Evolutionary conservation across 2,797 vertebrate genomes (phyloP), one percentile per base, ranked within the genome.

Genomic region (Prunella strophiata): DNA sequence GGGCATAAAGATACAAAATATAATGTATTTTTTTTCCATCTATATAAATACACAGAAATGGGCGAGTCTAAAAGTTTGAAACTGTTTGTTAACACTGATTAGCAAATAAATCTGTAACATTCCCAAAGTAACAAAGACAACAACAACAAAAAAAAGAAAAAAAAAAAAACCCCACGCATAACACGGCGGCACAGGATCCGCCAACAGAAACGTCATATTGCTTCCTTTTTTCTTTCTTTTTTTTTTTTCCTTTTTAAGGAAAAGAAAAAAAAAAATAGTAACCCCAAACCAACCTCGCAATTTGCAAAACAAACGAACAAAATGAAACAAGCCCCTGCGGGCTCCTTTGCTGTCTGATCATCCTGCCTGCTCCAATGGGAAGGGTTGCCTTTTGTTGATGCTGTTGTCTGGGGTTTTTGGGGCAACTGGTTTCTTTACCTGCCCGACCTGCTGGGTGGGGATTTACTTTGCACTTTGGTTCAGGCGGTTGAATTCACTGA

Each of bases 31-130:
- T 98, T 98, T 98, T 98, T 97, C 94, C 97, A 97, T 97, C 98
- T 98, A 98, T 98, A 98, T 98, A 98, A 98, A 98, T 98, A 98
- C 97, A 98, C 95, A 98, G 97, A 98, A 96, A 95, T 87, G 96
- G 96, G 96, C 85, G 0, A 88, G 85, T 86, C 84, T 88, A 86
- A 85, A 91, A 82, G 87, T 74, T 93, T 91, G 70, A 57, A 85
- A 83, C 85, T 59, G 86, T 85, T 95, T 91, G 84, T 97, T 94
- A 97, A 98, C 96, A 96, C 96, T 96, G 97, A 97, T 94, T 73
- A 95, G 89, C 91, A 96, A 94, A 93, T 78, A 92, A 95, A 93
- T 94, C 54, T 66, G 89, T 92, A 97, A 94, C 86, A 6, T 86
- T 91, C 38, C 88, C 94, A 38, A 85, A 68, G 63, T 76, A 73